Conservation (phyloP, 1,140 invertebrate genomes). For the Dufourea novaeangliae region DNA sequence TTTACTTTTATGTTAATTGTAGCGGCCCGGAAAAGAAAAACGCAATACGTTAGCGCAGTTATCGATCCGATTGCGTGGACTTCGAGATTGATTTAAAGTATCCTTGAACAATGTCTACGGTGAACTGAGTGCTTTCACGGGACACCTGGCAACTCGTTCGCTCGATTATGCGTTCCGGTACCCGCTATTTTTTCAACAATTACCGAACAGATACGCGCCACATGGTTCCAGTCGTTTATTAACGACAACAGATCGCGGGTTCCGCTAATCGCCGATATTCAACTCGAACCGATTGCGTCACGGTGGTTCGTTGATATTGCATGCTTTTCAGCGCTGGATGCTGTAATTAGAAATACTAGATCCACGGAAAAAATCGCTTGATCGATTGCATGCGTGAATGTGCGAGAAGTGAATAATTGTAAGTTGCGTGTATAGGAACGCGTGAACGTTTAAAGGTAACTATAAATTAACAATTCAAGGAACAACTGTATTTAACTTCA, state of each 20-base stretch:
- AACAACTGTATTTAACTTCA: too few relatives aligned
- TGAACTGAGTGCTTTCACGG: constrained; percentile 32
- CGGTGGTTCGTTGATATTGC: constrained; percentile 6
- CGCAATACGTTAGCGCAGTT: constrained; percentile 48
- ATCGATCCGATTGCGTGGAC: constrained; percentile 64
- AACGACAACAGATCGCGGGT: background rate
- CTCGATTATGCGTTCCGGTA: constrained; percentile 6
- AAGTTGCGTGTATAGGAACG: too few relatives aligned
- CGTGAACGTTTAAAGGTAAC: too few relatives aligned
- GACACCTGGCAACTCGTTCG: constrained; percentile 43
- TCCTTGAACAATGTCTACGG: constrained; percentile 51
- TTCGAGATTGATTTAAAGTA: constrained; percentile 64
- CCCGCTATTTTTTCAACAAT: constrained; percentile 9
- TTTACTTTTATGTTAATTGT: constrained; percentile 55
- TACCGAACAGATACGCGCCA: background rate
- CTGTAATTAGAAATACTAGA: constrained; percentile 19
- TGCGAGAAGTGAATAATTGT: background rate
- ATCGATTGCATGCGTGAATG: background rate
- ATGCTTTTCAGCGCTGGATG: background rate
- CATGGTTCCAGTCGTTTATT: constrained; percentile 12
- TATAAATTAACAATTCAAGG: too few relatives aligned
- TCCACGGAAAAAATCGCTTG: background rate
- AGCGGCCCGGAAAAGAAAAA: constrained; percentile 56
- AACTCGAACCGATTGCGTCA: constrained; percentile 20
- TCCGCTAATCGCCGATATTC: constrained; percentile 3